Conservation (phyloP, 2,888 invertebrate species). For the Scrobipalpa costella region DNA sequence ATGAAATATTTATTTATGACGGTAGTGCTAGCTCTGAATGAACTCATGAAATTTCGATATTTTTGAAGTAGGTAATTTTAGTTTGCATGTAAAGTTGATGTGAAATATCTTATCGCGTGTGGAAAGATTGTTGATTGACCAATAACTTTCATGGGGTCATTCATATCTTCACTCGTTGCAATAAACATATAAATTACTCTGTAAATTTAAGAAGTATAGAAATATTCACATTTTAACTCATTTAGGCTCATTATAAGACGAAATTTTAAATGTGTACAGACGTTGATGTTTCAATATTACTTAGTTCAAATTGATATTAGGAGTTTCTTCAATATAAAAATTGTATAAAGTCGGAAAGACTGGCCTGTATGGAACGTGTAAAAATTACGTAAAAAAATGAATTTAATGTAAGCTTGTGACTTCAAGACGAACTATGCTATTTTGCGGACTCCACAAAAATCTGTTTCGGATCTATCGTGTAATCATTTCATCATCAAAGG, state of each 20-base stretch:
- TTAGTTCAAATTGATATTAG: constrained; percentile 45
- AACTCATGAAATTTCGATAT: background rate
- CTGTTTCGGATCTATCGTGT: background rate
- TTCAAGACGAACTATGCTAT: constrained; percentile 1
- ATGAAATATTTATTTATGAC: background rate
- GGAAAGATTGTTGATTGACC: background rate
- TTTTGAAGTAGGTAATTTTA: background rate
- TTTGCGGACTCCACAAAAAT: constrained; percentile 13
- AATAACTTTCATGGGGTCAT: background rate
- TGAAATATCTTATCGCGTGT: background rate
- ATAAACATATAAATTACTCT: constrained; percentile 1
- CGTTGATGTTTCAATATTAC: constrained; percentile 41
- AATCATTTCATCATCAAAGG: background rate
- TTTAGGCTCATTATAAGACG: constrained; percentile 2
- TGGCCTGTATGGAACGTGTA: constrained; percentile 32
- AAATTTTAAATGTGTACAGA: constrained; percentile 41
- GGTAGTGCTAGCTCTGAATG: constrained; percentile 9
- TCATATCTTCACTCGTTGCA: constrained; percentile 8
- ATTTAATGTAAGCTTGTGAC: constrained; percentile 21
- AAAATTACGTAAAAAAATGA: constrained; percentile 21
- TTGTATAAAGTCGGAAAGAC: constrained; percentile 44
- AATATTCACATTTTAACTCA: constrained; percentile 6
- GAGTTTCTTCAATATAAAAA: constrained; percentile 27
- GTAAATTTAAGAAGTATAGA: constrained; percentile 8
- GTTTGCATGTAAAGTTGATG: background rate